phyloP scores from a whole-genome alignment of 2,888 invertebrate species.

The Ochropleura leucogaster region DNA sequence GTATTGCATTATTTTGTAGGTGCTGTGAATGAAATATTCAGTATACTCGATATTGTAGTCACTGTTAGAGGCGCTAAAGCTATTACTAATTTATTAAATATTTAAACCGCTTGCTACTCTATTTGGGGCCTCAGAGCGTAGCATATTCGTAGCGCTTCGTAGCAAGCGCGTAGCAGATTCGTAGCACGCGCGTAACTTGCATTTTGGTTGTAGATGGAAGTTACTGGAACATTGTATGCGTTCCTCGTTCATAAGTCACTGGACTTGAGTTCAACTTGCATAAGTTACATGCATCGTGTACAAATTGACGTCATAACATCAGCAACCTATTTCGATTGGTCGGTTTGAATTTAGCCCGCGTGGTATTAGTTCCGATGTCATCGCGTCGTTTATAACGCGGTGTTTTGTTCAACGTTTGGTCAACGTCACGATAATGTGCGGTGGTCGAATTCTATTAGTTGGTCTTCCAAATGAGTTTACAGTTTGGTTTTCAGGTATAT shows the following conservation, averaged over 20 bases:
- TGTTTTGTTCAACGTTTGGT: constrained; percentile 14
- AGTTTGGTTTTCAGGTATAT: constrained; percentile 14
- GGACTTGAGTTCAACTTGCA: not conserved
- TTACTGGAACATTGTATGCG: not conserved
- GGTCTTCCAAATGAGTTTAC: constrained; percentile 30
- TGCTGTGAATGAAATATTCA: not conserved
- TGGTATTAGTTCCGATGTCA: constrained; percentile 47
- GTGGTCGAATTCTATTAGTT: constrained; percentile 21
- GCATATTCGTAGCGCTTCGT: constrained; percentile 9
- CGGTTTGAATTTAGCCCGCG: constrained; percentile 9
- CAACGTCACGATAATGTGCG: constrained; percentile 29
- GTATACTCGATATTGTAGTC: too few relatives aligned
- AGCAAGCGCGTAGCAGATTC: constrained; percentile 6
- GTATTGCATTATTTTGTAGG: not conserved
- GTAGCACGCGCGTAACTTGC: constrained; percentile 17
- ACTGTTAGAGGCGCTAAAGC: too few relatives aligned
- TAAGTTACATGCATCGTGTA: not conserved
- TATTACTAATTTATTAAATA: too few relatives aligned
- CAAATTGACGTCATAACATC: constrained; percentile 17
- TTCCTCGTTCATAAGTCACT: not conserved
- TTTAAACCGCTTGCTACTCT: not conserved
- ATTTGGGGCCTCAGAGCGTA: not conserved
- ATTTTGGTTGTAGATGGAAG: not conserved
- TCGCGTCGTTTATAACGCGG: constrained; percentile 27
- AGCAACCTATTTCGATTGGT: constrained; percentile 10